Evolutionary conservation across 2,797 vertebrate species (phyloP).

Genomic region (Paguma larvata): DNA sequence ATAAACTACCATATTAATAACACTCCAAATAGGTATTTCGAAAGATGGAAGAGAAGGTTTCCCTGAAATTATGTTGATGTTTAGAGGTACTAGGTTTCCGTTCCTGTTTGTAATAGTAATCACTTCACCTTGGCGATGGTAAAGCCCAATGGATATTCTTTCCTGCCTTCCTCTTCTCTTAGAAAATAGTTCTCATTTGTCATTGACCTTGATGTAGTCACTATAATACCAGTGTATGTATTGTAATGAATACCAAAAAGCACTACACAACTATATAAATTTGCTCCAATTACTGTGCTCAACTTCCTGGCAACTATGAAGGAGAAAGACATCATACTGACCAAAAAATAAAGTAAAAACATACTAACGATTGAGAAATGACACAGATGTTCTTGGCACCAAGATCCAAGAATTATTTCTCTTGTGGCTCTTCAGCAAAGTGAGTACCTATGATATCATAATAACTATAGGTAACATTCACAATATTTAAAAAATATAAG

Average conservation of each 20-base stretch:
- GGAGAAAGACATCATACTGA: background rate
- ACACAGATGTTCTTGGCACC: background rate
- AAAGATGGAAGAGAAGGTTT: background rate
- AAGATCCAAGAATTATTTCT: background rate
- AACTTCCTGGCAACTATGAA: background rate
- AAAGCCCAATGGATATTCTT: background rate
- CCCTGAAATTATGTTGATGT: background rate
- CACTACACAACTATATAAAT: background rate
- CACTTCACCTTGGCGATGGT: background rate
- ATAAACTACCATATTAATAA: background rate
- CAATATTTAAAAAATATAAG: background rate
- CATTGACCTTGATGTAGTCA: background rate
- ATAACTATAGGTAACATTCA: background rate
- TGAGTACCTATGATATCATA: background rate
- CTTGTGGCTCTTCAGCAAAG: background rate
- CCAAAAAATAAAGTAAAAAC: conserved; percentile 4
- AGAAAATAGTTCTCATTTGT: background rate
- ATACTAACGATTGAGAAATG: background rate
- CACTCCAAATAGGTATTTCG: background rate
- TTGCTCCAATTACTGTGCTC: background rate
- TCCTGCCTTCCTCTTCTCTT: background rate
- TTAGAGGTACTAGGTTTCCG: background rate
- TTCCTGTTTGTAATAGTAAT: background rate
- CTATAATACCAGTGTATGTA: background rate
- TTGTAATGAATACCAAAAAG: background rate